Base-by-base conservation (phyloP, 2,888 invertebrate genomes). In the Chymomyza procnemis region DNA sequence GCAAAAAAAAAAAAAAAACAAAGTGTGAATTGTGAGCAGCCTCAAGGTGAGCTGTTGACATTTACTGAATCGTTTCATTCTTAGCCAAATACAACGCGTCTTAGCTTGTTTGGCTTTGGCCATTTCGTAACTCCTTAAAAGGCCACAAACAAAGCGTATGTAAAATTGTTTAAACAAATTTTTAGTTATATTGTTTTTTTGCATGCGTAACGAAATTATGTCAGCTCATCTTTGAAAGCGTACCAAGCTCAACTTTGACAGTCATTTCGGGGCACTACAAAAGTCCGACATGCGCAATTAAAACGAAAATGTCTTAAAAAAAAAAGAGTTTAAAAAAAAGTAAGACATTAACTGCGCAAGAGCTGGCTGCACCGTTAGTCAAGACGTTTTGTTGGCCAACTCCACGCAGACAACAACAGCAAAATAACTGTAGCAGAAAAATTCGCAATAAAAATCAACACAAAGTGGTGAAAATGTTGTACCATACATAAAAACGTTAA, bases 341-440 rank as follows among this genome's bases (percentile, higher is more conserved):
- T 14, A 60, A 56, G 60, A 68, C 76, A 71, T 69, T 82, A 82
- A 79, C 76, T 75, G 78, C 66, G 67, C 67, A 70, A 41, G 66
- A 58, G 64, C 69, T 67, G 65, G 72, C 71, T 69, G 58, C 65
- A 68, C 86, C 84, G 81, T 78, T 81, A 81, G 71, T 56, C 72
- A 48, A 74, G 34, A 66, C 64, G 71, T 80, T 85, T 80, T 72
- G 83, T 79, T 79, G 80, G 73, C 58, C 70, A 70, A 61, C 64
- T 61, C 67, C 69, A 61, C 64, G 54, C 68, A 72, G 68, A 74
- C 73, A 71, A n/a, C n/a, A n/a, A n/a, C n/a, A n/a, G n/a, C 73
- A 79, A 78, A 81, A 70, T 74, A 84, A 82, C 84, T 75, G 85
- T 86, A 84, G 79, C 76, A 72, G 76, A 75, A 74, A 69, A 62